Evolutionary conservation across 2,113 vertebrate genomes (phyloP).

Genomic region (Sporophila hypoxantha): DNA sequence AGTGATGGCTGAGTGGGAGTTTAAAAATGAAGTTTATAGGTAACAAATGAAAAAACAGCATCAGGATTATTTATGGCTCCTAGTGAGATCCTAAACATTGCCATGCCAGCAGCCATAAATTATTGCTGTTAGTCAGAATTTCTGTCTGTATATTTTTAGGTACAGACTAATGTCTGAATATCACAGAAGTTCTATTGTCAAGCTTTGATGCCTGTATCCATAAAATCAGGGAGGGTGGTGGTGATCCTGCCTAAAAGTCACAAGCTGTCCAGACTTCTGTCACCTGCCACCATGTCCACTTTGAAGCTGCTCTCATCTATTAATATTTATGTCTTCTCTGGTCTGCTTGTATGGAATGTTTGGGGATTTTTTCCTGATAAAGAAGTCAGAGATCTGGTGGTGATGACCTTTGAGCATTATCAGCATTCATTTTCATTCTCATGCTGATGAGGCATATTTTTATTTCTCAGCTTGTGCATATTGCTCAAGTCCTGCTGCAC

Average conservation of each 20-base stretch:
- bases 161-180: constrained; percentile 46
- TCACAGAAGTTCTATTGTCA: constrained; percentile 53
- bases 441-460: constrained; percentile 56
- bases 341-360: neutral
- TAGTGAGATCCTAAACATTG: neutral
- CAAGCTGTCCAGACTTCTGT: constrained; percentile 39
- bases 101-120: neutral
- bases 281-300: constrained; percentile 10
- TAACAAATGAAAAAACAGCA: neutral
- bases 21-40: neutral
- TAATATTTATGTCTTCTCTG: constrained; percentile 62
- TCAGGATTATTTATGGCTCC: neutral
- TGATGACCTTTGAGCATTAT: constrained; percentile 63
- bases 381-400: constrained; percentile 43
- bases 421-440: constrained; percentile 56
- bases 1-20: neutral
- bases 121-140: neutral
- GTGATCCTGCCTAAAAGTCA: constrained; percentile 22
- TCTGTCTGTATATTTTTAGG: neutral
- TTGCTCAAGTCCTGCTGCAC: constrained; percentile 6
- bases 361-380: neutral
- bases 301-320: constrained; percentile 35
- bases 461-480: constrained; percentile 32
- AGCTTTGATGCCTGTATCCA: constrained; percentile 63
- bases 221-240: constrained; percentile 1